Percentiles rank a stretch among this genome's conserved stretches.
phyloP scores from a whole-genome alignment of 2,797 vertebrate species.

The Syngnathus acus region DNA sequence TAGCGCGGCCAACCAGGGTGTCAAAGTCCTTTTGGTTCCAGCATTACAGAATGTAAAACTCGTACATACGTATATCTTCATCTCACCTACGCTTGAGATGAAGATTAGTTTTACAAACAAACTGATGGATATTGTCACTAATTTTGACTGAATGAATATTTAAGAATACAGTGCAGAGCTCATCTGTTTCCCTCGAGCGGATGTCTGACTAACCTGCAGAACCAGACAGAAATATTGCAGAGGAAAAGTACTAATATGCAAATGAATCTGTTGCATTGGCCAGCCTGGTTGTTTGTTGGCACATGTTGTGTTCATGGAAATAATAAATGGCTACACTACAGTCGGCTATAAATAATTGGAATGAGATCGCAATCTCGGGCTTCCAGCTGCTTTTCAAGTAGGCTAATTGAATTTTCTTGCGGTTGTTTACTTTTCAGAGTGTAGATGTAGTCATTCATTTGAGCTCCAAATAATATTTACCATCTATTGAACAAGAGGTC shows the following conservation, averaged over 20 bases:
- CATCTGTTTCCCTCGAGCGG: no score
- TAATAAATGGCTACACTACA: not conserved
- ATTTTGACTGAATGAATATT: not conserved
- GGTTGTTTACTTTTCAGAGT: not conserved
- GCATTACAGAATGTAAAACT: not conserved
- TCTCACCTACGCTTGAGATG: not conserved
- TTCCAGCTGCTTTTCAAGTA: not conserved
- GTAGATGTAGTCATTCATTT: not conserved
- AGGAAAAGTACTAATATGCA: not conserved
- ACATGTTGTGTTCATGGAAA: not conserved
- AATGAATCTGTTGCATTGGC: not conserved
- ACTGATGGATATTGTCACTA: not conserved
- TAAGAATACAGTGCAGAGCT: not conserved
- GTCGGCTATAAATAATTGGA: not conserved
- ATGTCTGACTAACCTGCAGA: no score
- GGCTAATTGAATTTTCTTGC: not conserved
- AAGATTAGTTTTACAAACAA: not conserved
- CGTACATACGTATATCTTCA: not conserved
- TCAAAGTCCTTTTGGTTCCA: not conserved
- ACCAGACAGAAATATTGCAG: not conserved
- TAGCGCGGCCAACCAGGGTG: slow-evolving; percentile 19
- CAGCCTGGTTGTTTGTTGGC: not conserved
- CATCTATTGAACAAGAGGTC: no score
- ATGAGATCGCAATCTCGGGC: not conserved
- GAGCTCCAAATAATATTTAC: not conserved